Evolutionary conservation across 2,797 vertebrate species (phyloP), one percentile per base, ranked within the genome.

Genomic region (Chromis chromis): DNA sequence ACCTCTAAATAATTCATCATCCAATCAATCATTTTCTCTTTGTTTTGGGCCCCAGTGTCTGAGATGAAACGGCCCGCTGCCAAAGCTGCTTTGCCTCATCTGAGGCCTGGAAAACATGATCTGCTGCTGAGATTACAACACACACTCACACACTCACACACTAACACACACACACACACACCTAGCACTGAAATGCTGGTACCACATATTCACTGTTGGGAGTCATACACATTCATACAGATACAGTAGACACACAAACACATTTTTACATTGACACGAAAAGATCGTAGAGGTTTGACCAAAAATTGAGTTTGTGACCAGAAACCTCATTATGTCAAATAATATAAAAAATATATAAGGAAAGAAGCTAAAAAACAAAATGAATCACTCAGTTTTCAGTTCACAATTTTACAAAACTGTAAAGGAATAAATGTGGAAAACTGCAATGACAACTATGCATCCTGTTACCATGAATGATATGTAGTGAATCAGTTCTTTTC

Each of bases 11-110:
- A 94, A 96, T 96, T 95, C 92, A 96, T 96, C 91, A 92, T 94
- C 93, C 94, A 96, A 95, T 95, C 95, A 95, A 95, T 95, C 93
- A 95, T 94, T 93, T 95, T 95, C 93, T 95, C 94, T 96, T 94
- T 95, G 94, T 95, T 96, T 96, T 96, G 94, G 94, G 93, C 94
- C 94, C 95, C 90, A 91, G 94, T 94, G 94, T 93, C 93, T 85
- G 91, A 95, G 94, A 95, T 96, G 94, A 95, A 95, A 95, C 93
- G 88, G 90, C 83, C 89, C 77, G 89, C 93, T 94, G 94, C 93
- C 93, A 94, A 92, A 90, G 90, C 92, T 94, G 93, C 94, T 96
- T 95, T 94, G 92, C 93, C 93, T 94, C 93, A 95, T 95, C 94
- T 95, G 92, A 95, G 94, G 90, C 86, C 92, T 93, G 90, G 91